Conservation (phyloP, 2,797 vertebrate genomes). For the Pteropus rufus region DNA sequence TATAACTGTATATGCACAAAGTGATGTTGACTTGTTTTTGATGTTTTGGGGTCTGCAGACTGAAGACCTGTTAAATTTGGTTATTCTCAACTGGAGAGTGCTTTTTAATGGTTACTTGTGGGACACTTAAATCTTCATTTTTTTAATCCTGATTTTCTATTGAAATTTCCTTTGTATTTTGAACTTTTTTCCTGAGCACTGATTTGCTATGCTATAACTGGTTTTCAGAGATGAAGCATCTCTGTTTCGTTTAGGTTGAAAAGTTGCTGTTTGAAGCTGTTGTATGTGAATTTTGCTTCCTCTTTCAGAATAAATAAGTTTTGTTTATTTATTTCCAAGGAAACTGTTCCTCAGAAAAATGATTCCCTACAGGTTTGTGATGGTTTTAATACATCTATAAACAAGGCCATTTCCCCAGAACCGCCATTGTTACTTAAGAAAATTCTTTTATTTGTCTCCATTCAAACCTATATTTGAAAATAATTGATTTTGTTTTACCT, state of each 20-base stretch:
- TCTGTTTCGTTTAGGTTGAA: slow-evolving; percentile 65
- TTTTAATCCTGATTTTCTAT: slow-evolving; percentile 46
- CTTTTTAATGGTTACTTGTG: slow-evolving; percentile 61
- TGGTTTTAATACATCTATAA: slow-evolving; percentile 60
- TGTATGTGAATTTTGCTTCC: slow-evolving; percentile 58
- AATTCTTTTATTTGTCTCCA: slow-evolving; percentile 58
- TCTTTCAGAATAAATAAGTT: slow-evolving; percentile 58
- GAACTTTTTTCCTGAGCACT: background rate
- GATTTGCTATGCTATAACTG: slow-evolving; percentile 56
- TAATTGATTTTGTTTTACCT: slow-evolving; percentile 71
- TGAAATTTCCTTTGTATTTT: slow-evolving; percentile 46
- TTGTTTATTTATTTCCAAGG: slow-evolving; percentile 64
- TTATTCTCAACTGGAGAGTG: slow-evolving; percentile 27
- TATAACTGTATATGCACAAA: background rate
- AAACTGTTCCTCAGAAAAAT: slow-evolving; percentile 59
- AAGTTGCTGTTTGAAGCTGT: slow-evolving; percentile 61
- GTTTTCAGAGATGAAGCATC: slow-evolving; percentile 52
- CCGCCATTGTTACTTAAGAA: slow-evolving; percentile 51
- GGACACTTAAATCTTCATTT: slow-evolving; percentile 54
- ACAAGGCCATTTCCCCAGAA: slow-evolving; percentile 46
- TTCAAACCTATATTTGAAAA: slow-evolving; percentile 64
- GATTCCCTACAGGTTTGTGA: slow-evolving; percentile 62
- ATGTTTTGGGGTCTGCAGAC: background rate
- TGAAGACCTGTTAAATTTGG: background rate
- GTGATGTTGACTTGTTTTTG: slow-evolving; percentile 17